Percentiles rank a stretch among this genome's conserved stretches.
Evolutionary conservation across 2,113 vertebrate species (phyloP).

Genomic region (Coptodon rendalli): DNA sequence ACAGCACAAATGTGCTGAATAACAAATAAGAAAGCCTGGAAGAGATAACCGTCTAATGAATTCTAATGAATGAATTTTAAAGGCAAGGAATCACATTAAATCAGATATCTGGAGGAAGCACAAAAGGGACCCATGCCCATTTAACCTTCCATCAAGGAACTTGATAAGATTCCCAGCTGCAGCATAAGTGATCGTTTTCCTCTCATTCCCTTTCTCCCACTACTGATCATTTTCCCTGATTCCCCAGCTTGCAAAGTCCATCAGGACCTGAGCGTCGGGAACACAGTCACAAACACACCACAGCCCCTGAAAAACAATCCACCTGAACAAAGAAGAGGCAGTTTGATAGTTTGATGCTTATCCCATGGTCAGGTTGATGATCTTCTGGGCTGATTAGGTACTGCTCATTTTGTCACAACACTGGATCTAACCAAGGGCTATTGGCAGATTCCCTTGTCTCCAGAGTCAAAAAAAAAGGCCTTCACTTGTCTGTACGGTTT

Average conservation of each 20-base stretch:
- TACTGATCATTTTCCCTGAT: slow-evolving; percentile 17
- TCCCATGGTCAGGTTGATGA: background rate
- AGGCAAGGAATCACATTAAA: background rate
- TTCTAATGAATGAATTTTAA: background rate
- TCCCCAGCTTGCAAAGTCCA: slow-evolving; percentile 67
- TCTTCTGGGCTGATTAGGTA: too few species aligned
- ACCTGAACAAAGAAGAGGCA: slow-evolving; percentile 57
- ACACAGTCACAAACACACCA: slow-evolving; percentile 10
- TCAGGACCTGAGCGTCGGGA: slow-evolving; percentile 42
- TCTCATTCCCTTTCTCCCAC: slow-evolving; percentile 15
- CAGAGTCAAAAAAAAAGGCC: too few species aligned
- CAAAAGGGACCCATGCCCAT: slow-evolving; percentile 3
- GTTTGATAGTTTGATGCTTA: background rate
- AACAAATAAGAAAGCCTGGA: background rate
- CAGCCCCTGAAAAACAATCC: slow-evolving; percentile 50
- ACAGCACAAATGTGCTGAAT: background rate
- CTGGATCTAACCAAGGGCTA: too few species aligned
- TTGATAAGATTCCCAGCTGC: slow-evolving; percentile 56
- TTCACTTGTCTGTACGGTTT: too few species aligned
- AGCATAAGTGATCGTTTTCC: background rate
- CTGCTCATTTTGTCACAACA: too few species aligned
- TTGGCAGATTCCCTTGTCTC: too few species aligned
- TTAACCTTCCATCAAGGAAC: slow-evolving; percentile 34
- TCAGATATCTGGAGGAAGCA: background rate
- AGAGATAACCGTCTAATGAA: background rate